Percentiles rank a stretch among this genome's conserved stretches.
phyloP scores from a whole-genome alignment of 64 coral and sea anemone species.

The Montipora capricornis region DNA sequence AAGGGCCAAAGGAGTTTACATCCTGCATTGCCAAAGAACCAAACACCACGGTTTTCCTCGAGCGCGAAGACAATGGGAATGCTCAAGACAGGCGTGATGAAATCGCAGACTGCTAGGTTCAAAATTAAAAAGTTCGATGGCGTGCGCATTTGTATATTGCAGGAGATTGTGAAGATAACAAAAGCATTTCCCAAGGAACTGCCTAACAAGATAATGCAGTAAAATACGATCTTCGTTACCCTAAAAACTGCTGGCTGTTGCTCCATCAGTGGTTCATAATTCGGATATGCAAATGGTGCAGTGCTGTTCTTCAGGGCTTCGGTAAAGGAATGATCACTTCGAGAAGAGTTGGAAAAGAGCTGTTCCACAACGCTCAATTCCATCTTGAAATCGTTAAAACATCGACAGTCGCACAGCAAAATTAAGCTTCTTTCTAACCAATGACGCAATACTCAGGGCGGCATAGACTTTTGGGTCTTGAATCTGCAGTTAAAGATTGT shows the following conservation, averaged over 20 bases:
- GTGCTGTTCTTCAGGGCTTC: not conserved
- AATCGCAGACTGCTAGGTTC: constrained; percentile 67
- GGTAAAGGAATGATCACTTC: not conserved
- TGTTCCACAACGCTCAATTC: not conserved
- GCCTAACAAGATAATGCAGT: constrained; percentile 41
- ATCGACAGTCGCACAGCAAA: not conserved
- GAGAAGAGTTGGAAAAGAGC: not conserved
- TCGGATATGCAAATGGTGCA: not conserved
- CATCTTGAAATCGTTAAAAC: not conserved
- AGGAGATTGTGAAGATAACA: constrained; percentile 49
- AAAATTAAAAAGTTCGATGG: constrained; percentile 49
- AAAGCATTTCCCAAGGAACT: constrained; percentile 58
- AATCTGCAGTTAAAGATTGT: not conserved
- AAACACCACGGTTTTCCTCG: constrained; percentile 7
- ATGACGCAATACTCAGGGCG: not conserved
- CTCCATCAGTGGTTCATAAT: not conserved
- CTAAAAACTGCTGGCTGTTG: not conserved
- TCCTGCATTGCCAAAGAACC: constrained; percentile 40
- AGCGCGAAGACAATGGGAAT: constrained; percentile 58
- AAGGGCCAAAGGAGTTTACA: constrained; percentile 61
- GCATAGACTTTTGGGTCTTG: not conserved
- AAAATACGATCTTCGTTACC: constrained; percentile 10
- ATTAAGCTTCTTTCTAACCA: not conserved
- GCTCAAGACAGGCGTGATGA: constrained; percentile 60
- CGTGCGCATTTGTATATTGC: constrained; percentile 35